Base-by-base conservation (phyloP, 2,113 vertebrate genomes). In the Apeltes quadracus region DNA sequence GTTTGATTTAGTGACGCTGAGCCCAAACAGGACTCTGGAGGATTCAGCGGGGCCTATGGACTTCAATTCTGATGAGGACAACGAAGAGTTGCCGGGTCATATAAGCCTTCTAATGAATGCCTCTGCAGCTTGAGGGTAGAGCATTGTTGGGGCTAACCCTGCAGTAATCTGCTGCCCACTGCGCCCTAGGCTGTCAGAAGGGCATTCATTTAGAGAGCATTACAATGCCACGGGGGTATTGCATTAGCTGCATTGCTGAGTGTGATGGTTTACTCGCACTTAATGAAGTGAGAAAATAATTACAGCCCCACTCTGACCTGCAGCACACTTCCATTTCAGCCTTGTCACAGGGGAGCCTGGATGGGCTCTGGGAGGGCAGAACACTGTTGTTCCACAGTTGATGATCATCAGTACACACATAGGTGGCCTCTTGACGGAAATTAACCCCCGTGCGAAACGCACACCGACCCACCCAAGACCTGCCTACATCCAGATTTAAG, bases 261-360 rank as follows among this genome's bases (percentile, higher is more conserved):
- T 91, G 78, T 84, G 88, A 93, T 86, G 89, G 90, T 94, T 93
- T 94, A 91, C 92, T 91, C 76, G 86, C 86, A 92, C 89, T 88
- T 94, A 94, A 94, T 93, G 92, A 94, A 94, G 93, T 93, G 90
- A 90, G 89, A 88, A 93, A 93, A 93, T 93, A 93, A 94, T 94
- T 94, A 94, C 90, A 93, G 89, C 87, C 86, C 85, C 76, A 83
- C 84, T 85, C 87, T 93, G 93, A 93, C 93, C 93, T 86, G 87
- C 90, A 90, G 87, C 86, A 78, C 89, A 89, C 86, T 92, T 92
- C 87, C 84, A 86, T 91, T 92, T 84, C 87, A 87, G 87, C 72
- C 78, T 59, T 59, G 83, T 89, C 88, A 84, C 88, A 71, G 74
- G 88, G 90, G 90, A 88, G 71, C 62, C 72, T 13, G 46, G 65